These are phyloP conservation scores for Parauchenoglanis punctatus DNA, from an alignment of 2,797 vertebrate species.

Conservation along the genomic window DNA sequence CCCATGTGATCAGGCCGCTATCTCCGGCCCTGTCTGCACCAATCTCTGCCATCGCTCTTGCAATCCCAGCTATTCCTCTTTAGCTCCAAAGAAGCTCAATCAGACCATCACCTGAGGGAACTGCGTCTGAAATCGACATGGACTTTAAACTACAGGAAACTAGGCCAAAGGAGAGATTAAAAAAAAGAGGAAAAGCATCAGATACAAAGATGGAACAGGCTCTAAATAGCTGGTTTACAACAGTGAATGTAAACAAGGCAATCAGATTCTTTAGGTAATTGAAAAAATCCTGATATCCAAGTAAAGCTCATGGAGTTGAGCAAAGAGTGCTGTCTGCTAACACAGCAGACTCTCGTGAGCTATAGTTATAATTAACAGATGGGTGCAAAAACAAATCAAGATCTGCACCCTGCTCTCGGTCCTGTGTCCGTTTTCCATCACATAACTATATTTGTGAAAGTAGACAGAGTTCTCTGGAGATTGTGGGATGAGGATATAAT, in stretches of 20 bases:
- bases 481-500: neutral
- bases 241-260: neutral
- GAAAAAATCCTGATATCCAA: neutral
- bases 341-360: neutral
- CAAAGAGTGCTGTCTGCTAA: neutral
- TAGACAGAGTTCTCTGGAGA: neutral
- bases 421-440: neutral
- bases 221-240: constrained; percentile 4
- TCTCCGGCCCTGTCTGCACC: constrained; percentile 43
- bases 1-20: constrained; percentile 48
- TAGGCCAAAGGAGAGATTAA: constrained; percentile 35
- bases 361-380: neutral
- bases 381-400: neutral
- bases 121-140: constrained; percentile 40
- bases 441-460: neutral
- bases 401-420: neutral
- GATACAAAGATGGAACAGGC: constrained; percentile 17
- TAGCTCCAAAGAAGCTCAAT: constrained; percentile 45
- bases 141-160: constrained; percentile 51
- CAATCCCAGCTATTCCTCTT: constrained; percentile 33
- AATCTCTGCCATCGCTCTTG: constrained; percentile 47
- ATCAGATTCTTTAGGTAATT: neutral
- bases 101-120: constrained; percentile 50
- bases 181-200: neutral
- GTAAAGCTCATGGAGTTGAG: neutral